Percentiles rank a stretch among this genome's conserved stretches.
phyloP scores from a whole-genome alignment of 2,113 vertebrate genomes.

The Mesembrinibis cayennensis region DNA sequence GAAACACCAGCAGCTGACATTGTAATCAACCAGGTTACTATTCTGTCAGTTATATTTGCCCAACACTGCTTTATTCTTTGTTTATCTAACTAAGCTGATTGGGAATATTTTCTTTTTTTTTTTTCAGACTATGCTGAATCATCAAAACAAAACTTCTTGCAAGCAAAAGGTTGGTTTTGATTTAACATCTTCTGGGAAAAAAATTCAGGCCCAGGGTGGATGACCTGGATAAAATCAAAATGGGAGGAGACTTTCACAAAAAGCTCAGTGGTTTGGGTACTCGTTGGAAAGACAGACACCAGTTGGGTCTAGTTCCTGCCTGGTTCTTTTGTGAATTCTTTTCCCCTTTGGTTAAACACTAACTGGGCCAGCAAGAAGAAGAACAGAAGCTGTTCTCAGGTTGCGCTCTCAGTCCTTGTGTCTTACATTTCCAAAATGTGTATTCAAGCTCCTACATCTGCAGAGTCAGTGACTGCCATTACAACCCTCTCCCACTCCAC shows the following conservation, averaged over 20 bases:
- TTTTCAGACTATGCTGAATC: neutral
- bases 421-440: neutral
- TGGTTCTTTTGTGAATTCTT: neutral
- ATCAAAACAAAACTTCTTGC: neutral
- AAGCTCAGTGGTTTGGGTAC: neutral
- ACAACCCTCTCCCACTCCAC: neutral
- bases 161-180: neutral
- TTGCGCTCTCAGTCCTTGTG: neutral
- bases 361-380: neutral
- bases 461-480: neutral
- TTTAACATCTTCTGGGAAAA: neutral
- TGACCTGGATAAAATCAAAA: neutral
- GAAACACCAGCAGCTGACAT: conserved; percentile 51
- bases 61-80: conserved; percentile 4
- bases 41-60: neutral
- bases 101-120: neutral
- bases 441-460: neutral
- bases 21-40: conserved; percentile 27
- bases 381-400: neutral
- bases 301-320: neutral
- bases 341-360: neutral
- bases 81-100: neutral
- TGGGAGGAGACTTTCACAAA: neutral
- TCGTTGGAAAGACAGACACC: neutral
- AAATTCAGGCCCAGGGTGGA: neutral